phyloP scores from a whole-genome alignment of 2,888 invertebrate species.

The Scaptomyza reducta region DNA sequence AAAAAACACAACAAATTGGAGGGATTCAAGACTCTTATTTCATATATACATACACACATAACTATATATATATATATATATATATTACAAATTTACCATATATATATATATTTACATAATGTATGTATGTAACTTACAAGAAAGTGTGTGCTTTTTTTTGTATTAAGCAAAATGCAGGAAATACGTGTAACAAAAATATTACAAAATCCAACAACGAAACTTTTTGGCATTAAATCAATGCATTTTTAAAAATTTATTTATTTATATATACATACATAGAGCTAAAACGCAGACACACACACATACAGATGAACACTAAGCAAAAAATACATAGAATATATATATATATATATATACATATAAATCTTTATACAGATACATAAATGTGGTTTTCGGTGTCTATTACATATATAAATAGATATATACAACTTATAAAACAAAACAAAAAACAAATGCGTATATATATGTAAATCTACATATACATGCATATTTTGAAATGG shows the following conservation, averaged over 20 bases:
- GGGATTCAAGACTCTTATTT: conserved; percentile 84
- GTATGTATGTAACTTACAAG: conserved; percentile 29
- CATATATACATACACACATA: conserved; percentile 51
- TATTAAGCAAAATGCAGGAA: conserved; percentile 66
- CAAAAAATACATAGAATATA: conserved; percentile 49
- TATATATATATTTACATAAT: conserved; percentile 50
- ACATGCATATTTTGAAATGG: conserved; percentile 54
- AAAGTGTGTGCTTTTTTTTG: conserved; percentile 51
- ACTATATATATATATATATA: conserved; percentile 21
- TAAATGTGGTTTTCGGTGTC: conserved; percentile 80
- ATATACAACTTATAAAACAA: conserved; percentile 51
- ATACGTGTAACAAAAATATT: conserved; percentile 75
- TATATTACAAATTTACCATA: conserved; percentile 44
- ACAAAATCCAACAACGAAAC: conserved; percentile 78
- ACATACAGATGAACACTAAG: conserved; percentile 18
- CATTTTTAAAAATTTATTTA: conserved; percentile 75
- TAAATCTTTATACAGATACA: conserved; percentile 63
- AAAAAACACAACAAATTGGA: conserved; percentile 72
- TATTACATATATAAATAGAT: conserved; percentile 67
- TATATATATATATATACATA: conserved; percentile 53
- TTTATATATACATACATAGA: conserved; percentile 55
- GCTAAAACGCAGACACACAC: conserved; percentile 28
- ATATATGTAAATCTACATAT: too few species aligned
- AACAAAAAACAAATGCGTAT: conserved; percentile 30
- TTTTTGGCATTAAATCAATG: conserved; percentile 77